phyloP scores from a whole-genome alignment of 2,888 invertebrate species.

The Drosophila bunnanda region DNA sequence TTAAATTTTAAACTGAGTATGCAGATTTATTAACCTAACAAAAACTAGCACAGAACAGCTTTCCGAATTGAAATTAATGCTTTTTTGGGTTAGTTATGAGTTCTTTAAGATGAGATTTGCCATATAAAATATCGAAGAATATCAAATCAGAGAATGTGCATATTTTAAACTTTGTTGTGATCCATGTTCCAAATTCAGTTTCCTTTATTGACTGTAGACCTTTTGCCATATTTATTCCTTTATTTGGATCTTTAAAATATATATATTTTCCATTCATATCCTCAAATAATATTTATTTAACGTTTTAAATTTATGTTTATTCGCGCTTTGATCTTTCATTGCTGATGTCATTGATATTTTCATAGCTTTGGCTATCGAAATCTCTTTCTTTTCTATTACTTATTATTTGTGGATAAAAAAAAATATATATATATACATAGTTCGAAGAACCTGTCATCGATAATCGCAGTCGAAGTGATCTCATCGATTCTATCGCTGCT shows the following conservation, averaged over 20 bases:
- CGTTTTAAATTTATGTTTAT: not conserved
- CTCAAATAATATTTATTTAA: not conserved
- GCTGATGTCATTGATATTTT: not conserved
- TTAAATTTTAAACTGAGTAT: too few relatives aligned
- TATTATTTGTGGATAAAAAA: not conserved
- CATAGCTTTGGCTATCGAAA: not conserved
- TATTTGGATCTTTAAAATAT: not conserved
- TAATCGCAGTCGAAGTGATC: constrained; percentile 36
- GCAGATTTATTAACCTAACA: too few relatives aligned
- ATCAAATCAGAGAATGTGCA: too few relatives aligned
- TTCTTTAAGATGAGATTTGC: too few relatives aligned
- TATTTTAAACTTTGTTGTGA: too few relatives aligned
- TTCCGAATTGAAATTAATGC: too few relatives aligned
- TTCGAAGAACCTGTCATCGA: constrained; percentile 20
- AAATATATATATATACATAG: not conserved
- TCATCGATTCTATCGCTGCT: constrained; percentile 34
- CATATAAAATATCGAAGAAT: too few relatives aligned
- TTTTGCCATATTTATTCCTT: too few relatives aligned
- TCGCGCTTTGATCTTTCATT: not conserved
- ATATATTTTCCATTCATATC: not conserved
- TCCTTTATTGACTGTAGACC: too few relatives aligned
- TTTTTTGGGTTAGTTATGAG: too few relatives aligned
- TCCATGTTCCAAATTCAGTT: too few relatives aligned
- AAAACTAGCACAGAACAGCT: too few relatives aligned
- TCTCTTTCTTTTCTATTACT: not conserved